A percentile compares a stretch with the other conserved stretches of the same genome.
Evolutionary conservation across 2,113 vertebrate genomes (phyloP).

Genomic region (Phasianus colchicus): DNA sequence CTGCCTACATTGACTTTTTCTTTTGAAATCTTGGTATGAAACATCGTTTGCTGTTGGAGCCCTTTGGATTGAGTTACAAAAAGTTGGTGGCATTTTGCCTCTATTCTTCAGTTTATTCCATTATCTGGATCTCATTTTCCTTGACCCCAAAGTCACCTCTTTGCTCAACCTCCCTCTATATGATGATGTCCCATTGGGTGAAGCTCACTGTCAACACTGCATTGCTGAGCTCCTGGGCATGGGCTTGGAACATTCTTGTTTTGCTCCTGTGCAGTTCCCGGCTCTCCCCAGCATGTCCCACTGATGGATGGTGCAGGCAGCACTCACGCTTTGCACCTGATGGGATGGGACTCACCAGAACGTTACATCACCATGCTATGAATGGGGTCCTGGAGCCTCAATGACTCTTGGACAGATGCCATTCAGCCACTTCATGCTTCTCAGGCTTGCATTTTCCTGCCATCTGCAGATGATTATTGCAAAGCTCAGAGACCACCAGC

Average conservation of each 20-base stretch:
- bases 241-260: not conserved
- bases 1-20: slow-evolving; percentile 67
- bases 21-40: slow-evolving; percentile 70
- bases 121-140: slow-evolving; percentile 24
- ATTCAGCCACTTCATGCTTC: not conserved
- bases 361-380: not conserved
- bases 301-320: not conserved
- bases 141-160: slow-evolving; percentile 6
- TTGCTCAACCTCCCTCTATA: not conserved
- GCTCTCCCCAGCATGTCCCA: not conserved
- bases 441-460: not conserved
- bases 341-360: accelerated
- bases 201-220: not conserved
- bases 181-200: not conserved
- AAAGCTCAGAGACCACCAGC: not conserved
- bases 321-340: not conserved
- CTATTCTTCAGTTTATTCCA: not conserved
- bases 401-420: not conserved
- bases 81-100: not conserved
- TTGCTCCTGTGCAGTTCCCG: not conserved
- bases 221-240: not conserved
- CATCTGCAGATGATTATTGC: not conserved
- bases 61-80: not conserved
- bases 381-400: accelerated
- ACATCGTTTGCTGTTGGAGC: slow-evolving; percentile 31